Conservation (phyloP, 1,140 invertebrate species). For the Drosophila sturtevanti region DNA sequence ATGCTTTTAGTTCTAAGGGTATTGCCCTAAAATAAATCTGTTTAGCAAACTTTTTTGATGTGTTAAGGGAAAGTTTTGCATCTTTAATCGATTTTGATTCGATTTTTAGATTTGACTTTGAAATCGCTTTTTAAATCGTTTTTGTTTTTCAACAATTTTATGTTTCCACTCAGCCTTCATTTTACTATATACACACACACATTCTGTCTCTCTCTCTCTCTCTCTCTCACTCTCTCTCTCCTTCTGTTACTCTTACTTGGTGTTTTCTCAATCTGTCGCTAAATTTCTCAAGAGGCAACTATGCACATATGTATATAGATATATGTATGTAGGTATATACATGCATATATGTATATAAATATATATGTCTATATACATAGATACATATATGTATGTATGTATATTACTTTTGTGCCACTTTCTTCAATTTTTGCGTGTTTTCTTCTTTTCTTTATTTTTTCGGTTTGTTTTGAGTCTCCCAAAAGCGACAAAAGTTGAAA, state of each 20-base stretch:
- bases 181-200: neutral
- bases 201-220: neutral
- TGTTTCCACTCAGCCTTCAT: slow-evolving; percentile 2
- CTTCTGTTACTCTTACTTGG: neutral
- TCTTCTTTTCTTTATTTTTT: neutral
- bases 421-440: slow-evolving; percentile 18
- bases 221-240: neutral
- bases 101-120: slow-evolving; percentile 64
- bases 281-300: slow-evolving; percentile 63
- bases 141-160: slow-evolving; percentile 62
- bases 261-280: slow-evolving; percentile 59
- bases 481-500: slow-evolving; percentile 52
- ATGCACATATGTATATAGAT: slow-evolving; percentile 13
- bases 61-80: slow-evolving; percentile 47
- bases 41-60: slow-evolving; percentile 31
- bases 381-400: neutral
- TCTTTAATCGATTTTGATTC: slow-evolving; percentile 58
- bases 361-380: neutral
- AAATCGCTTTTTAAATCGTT: slow-evolving; percentile 76
- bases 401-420: slow-evolving; percentile 65
- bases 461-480: slow-evolving; percentile 4
- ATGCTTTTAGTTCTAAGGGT: neutral
- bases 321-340: neutral
- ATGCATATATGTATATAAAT: neutral
- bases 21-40: neutral